Evolutionary conservation across 1,140 invertebrate species (phyloP), one percentile per base, ranked within the genome.

Genomic region (Ostrea denselamellosa): DNA sequence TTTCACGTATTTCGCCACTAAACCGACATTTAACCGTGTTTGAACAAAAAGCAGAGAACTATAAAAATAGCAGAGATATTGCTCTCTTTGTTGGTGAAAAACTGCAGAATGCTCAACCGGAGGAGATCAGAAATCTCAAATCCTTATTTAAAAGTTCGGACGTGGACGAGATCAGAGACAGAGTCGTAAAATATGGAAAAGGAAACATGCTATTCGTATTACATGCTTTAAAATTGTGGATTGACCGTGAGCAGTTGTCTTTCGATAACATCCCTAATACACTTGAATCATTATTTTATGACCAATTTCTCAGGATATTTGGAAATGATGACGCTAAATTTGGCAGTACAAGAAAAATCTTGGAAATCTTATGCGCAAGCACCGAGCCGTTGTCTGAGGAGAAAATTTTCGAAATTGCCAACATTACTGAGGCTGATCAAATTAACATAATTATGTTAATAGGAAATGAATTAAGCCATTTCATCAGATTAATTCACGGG

Each of bases 401-500:
- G 9, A 44, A 86, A 51, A 19, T 86, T 7, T 51, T 65, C 28
- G 58, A 56, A n/a, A 86, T 86, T n/a, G 8, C 51, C 25, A 86
- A 68, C 51, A 58, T 86, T 19, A 28, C 25, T 22, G n/a, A 68
- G 8, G 8, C 28, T 68, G 44, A 34, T 17, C 9, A 58, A 51
- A 52, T 65, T 19, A 28, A n/a, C 44, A 28, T 86, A 0, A 28
- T 51, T n/a, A 52, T 51, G 25, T 34, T 86, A 0, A n/a, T 86
- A 34, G 19, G 65, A 44, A 52, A 86, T 7, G 44, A 86, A 86
- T 65, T 86, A n/a, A 22, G 56, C 5, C 85, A 86, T 86, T 86
- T 86, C 62, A 52, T 86, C 28, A 51, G 44, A 68, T 4, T 19
- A 25, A 52, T 19, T 44, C 7, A 22, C 19, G 44, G 14, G 2